Percentiles rank a stretch among this genome's conserved stretches.
Evolutionary conservation across 2,888 invertebrate species (phyloP).

Genomic region (Barypeithes pellucidus): DNA sequence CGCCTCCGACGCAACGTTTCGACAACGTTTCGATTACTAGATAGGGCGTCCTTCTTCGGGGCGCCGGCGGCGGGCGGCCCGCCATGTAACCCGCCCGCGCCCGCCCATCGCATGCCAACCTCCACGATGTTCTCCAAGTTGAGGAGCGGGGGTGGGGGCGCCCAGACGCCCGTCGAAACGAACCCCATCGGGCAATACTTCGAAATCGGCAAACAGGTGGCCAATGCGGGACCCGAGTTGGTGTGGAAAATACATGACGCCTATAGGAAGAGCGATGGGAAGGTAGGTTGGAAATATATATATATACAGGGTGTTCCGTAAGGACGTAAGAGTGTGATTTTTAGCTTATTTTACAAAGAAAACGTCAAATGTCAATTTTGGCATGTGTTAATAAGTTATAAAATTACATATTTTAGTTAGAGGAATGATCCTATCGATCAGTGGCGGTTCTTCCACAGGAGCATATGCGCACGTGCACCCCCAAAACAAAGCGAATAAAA

Average conservation of each 20-base stretch:
- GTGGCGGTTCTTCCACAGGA: no score
- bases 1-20: slow-evolving; percentile 22
- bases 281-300: slow-evolving; percentile 84
- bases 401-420: no score
- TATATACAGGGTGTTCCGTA: no score
- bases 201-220: slow-evolving; percentile 87
- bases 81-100: slow-evolving; percentile 54
- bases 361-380: no score
- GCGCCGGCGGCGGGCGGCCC: slow-evolving; percentile 50
- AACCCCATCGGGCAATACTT: slow-evolving; percentile 92
- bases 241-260: slow-evolving; percentile 95
- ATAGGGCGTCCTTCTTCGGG: slow-evolving; percentile 55
- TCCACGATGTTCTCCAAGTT: slow-evolving; percentile 83
- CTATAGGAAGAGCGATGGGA: slow-evolving; percentile 88
- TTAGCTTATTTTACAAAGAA: no score
- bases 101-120: slow-evolving; percentile 61
- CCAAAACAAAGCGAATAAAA: no score
- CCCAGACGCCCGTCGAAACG: slow-evolving; percentile 77
- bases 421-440: no score
- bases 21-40: slow-evolving; percentile 54
- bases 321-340: no score
- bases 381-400: no score
- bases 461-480: no score
- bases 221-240: slow-evolving; percentile 89
- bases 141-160: slow-evolving; percentile 74